Conservation (phyloP, 2,888 invertebrate genomes). For the Leptopilina syphax region DNA sequence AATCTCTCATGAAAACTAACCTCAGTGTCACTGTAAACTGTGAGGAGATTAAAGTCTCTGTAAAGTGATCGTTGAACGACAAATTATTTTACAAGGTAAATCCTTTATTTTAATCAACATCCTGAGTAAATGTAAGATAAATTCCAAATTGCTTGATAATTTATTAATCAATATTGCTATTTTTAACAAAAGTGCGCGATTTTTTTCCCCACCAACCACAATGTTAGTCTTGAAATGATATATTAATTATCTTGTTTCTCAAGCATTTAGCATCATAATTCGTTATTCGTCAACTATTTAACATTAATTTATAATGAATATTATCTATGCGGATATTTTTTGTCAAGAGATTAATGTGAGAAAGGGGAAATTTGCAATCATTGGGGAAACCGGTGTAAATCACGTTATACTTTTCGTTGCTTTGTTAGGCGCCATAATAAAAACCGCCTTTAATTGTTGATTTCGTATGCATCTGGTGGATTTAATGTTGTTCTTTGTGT, state of each 20-base stretch:
- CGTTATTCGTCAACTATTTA: background rate
- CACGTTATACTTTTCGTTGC: constrained; percentile 25
- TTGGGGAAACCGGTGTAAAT: constrained; percentile 27
- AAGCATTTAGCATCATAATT: background rate
- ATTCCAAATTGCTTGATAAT: background rate
- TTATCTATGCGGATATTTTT: background rate
- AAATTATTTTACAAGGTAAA: constrained; percentile 65
- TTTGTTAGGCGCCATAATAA: constrained; percentile 49
- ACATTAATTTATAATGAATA: background rate
- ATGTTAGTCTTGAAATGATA: background rate
- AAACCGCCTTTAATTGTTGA: constrained; percentile 47
- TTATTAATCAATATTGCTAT: background rate
- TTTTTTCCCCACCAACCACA: background rate
- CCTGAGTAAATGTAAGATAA: constrained; percentile 4
- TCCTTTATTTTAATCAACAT: constrained; percentile 54
- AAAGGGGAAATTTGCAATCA: background rate
- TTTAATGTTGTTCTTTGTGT: background rate
- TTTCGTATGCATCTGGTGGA: background rate
- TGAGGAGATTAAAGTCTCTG: constrained; percentile 45
- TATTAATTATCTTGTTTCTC: background rate
- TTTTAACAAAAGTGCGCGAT: constrained; percentile 1
- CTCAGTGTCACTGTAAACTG: background rate
- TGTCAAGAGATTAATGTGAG: background rate
- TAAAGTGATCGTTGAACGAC: constrained; percentile 36
- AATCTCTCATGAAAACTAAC: background rate